phyloP scores from a whole-genome alignment of 2,888 invertebrate genomes.

The Drosophila quasianomalipes region DNA sequence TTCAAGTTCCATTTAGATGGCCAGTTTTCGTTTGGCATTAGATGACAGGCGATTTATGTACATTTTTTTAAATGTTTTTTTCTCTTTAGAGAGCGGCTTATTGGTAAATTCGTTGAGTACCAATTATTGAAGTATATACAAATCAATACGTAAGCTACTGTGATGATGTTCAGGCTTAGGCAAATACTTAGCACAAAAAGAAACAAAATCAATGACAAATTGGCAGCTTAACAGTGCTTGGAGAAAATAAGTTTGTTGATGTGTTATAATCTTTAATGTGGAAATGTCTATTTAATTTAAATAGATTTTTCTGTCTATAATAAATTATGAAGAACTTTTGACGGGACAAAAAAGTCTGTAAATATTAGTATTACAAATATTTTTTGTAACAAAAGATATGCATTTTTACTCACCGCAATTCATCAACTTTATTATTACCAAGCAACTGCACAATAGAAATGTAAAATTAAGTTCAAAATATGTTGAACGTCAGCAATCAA shows the following conservation, averaged over 20 bases:
- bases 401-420: neutral
- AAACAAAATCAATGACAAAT: constrained; percentile 1
- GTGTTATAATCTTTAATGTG: neutral
- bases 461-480: neutral
- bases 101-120: constrained; percentile 8
- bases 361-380: neutral
- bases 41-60: constrained; percentile 45
- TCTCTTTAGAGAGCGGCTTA: neutral
- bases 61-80: constrained; percentile 15
- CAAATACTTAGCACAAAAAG: neutral
- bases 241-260: neutral
- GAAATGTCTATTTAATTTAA: neutral
- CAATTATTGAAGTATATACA: constrained; percentile 12
- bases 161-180: constrained; percentile 3
- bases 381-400: neutral
- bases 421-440: neutral
- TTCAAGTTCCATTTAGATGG: constrained; percentile 24
- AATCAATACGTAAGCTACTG: constrained; percentile 3
- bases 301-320: neutral
- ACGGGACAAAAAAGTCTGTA: neutral
- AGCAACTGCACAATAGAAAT: neutral
- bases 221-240: neutral
- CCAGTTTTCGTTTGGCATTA: constrained; percentile 12
- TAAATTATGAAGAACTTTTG: neutral
- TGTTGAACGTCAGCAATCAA: neutral